Conservation (phyloP, 2,888 invertebrate species). For the Shargacucullia verbasci region DNA sequence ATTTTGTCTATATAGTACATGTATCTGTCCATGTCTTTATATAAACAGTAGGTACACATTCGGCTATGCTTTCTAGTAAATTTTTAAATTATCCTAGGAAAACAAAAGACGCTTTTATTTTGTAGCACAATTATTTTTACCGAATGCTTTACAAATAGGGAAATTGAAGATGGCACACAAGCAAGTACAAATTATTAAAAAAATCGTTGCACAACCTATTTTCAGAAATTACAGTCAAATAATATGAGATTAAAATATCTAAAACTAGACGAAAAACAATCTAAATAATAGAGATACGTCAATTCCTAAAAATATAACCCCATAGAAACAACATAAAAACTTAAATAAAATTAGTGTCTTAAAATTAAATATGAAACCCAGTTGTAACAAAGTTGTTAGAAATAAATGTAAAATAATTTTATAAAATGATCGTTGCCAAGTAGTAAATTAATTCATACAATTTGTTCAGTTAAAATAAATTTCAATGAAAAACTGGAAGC, state of each 20-base stretch:
- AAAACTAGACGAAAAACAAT: conserved; percentile 46
- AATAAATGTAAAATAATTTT: conserved; percentile 13
- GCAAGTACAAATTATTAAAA: conserved; percentile 40
- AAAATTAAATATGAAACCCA: conserved; percentile 40
- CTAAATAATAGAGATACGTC: conserved; percentile 53
- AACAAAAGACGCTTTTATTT: no score
- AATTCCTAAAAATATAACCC: conserved; percentile 52
- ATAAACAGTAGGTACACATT: no score
- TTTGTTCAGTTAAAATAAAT: conserved; percentile 42
- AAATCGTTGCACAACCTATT: conserved; percentile 79
- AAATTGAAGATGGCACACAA: conserved; percentile 58
- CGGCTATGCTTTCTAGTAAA: neutral
- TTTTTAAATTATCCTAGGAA: neutral
- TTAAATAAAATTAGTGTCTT: conserved; percentile 45
- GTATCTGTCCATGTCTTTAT: no score
- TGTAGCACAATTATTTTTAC: no score
- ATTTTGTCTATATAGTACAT: no score
- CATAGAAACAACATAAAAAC: conserved; percentile 51
- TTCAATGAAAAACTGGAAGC: conserved; percentile 49
- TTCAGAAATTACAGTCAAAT: conserved; percentile 47
- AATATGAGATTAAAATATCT: conserved; percentile 57
- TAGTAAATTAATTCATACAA: conserved; percentile 11
- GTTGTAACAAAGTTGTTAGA: conserved; percentile 17
- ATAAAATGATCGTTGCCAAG: conserved; percentile 27
- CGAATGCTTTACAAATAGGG: conserved; percentile 13